Base-by-base conservation (phyloP, 2,113 vertebrate species). In the Chaetodon auriga region DNA sequence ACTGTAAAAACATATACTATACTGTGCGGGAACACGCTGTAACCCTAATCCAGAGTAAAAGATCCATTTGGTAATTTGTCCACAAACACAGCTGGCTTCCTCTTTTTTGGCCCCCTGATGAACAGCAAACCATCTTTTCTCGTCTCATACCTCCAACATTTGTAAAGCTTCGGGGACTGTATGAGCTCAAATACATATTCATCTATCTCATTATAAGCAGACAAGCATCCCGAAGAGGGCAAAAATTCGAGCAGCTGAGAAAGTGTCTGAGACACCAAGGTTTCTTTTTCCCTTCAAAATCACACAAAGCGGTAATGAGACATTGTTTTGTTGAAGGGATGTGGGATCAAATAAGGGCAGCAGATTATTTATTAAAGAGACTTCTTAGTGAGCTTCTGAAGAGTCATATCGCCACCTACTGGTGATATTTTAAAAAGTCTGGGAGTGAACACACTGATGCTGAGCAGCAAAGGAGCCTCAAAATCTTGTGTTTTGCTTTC, bases 381-480 rank as follows among this genome's bases (percentile, higher is more conserved):
- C 75, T 48, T 16, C 48, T 21, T 70, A 62, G 9, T 8, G 49
- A 53, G 14, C 14, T 84, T 90, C n/a, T 72, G 57, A 82, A 89
- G 93, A 87, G 87, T 78, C 91, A 93, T 60, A 90, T 85, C 90
- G 83, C 94, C 94, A 90, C 91, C 94, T 95, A 82, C 88, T 93
- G 94, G 93, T 48, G 1, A 77, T 30, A 21, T 60, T 18, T 25
- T 2, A 18, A 30, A 65, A 65, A 75, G 53, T 25, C 30, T 30
- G 57, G 14, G 18, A 16, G 58, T 4, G 30, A 65, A 55, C 49
- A 54, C 0, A 21, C 0, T 57, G 55, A 80, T 14, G 61, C 45
- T 15, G 65, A 78, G 71, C 49, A 66, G 57, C 18, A 55, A 8
- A 51, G 75, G 0, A 84, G 58, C 55, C 13, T 80, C 36, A 69